These are phyloP conservation scores for Lepisosteus osseus DNA, from an alignment of 2,113 vertebrate genomes.

Conservation along the genomic window DNA sequence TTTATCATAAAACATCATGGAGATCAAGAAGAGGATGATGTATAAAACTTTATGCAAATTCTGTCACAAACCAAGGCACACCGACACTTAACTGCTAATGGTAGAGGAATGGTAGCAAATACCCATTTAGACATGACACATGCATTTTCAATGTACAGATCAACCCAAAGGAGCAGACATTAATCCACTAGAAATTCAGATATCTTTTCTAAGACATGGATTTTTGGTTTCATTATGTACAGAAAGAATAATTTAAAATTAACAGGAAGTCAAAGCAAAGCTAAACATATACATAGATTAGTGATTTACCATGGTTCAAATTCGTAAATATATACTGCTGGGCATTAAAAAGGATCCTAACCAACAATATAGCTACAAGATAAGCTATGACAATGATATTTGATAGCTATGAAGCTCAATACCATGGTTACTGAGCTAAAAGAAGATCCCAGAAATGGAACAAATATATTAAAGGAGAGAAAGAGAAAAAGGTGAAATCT, in stretches of 20 bases:
- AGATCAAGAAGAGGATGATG: too few relatives aligned
- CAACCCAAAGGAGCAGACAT: neutral
- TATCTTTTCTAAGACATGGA: too few relatives aligned
- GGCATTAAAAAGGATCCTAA: neutral
- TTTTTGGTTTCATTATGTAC: too few relatives aligned
- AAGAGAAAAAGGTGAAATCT: constrained; percentile 43
- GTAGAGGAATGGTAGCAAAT: too few relatives aligned
- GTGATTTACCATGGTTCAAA: neutral
- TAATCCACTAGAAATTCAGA: neutral
- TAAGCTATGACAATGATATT: constrained; percentile 23
- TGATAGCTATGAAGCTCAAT: constrained; percentile 37
- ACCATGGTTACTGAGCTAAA: constrained; percentile 60
- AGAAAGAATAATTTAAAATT: too few relatives aligned
- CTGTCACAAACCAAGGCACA: too few relatives aligned
- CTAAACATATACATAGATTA: too few relatives aligned
- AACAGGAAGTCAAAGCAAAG: too few relatives aligned
- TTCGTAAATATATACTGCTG: neutral
- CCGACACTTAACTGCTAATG: constrained; percentile 14
- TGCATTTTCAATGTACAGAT: neutral
- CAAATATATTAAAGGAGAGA: constrained; percentile 32
- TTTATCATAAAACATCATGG: too few relatives aligned
- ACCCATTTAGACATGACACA: too few relatives aligned
- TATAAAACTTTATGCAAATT: too few relatives aligned
- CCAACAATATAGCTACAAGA: too few relatives aligned
- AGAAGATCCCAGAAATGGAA: constrained; percentile 39